A percentile compares a stretch with the other conserved stretches of the same genome.
Conservation (phyloP, 2,113 vertebrate species). For the Trematocara variabile region DNA sequence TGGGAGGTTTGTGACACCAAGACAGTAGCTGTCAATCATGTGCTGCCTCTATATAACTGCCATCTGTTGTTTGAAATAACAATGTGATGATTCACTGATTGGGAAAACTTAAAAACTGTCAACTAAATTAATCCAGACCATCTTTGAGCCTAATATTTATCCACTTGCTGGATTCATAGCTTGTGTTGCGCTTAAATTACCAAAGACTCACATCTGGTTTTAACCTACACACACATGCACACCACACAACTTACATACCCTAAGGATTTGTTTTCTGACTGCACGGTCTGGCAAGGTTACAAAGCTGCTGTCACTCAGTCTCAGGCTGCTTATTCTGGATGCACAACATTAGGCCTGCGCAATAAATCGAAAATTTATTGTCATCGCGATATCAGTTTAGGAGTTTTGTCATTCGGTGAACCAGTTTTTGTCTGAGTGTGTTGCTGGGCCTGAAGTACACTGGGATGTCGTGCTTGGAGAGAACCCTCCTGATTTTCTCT, state of each 20-base stretch:
- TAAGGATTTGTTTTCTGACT: background rate
- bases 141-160: background rate
- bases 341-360: background rate
- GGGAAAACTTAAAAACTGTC: background rate
- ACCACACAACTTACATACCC: background rate
- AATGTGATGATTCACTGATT: background rate
- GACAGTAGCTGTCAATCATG: background rate
- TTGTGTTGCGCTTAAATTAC: background rate
- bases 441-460: background rate
- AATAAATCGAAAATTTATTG: background rate
- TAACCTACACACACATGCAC: background rate
- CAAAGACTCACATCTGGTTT: background rate
- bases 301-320: background rate
- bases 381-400: background rate
- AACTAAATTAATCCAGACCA: background rate
- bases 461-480: background rate
- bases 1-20: background rate
- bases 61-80: background rate
- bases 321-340: background rate
- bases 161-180: background rate
- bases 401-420: background rate
- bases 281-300: background rate
- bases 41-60: background rate
- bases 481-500: background rate
- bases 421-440: background rate